Percentiles rank a stretch among this genome's conserved stretches.
Conservation (phyloP, 1,140 invertebrate species). For the Paramacrobiotus metropolitanus region DNA sequence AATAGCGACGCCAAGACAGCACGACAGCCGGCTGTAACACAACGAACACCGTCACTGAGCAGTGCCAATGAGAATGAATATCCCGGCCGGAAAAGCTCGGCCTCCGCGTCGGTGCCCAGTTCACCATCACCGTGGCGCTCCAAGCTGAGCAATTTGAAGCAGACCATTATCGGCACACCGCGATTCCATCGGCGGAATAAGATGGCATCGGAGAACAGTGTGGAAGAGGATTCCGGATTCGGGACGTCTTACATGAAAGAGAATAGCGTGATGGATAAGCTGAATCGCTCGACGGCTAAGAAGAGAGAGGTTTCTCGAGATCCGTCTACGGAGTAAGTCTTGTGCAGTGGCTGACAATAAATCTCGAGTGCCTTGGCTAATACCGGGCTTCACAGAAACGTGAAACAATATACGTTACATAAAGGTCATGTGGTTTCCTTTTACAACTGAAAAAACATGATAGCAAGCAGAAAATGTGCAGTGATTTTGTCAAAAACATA, state of each 20-base stretch:
- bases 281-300: not conserved
- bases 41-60: not conserved
- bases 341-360: too few relatives aligned
- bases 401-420: too few relatives aligned
- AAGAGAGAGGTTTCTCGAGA: not conserved
- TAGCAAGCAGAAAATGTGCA: too few relatives aligned
- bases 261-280: conserved; percentile 2
- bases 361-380: too few relatives aligned
- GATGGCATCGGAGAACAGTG: not conserved
- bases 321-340: not conserved
- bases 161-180: conserved; percentile 5
- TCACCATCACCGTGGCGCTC: not conserved
- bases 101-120: conserved; percentile 2
- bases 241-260: not conserved
- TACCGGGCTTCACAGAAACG: too few relatives aligned
- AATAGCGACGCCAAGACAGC: not conserved
- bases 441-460: too few relatives aligned
- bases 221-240: not conserved
- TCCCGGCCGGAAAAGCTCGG: not conserved
- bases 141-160: not conserved
- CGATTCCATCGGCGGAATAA: conserved; percentile 8
- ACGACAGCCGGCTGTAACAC: too few relatives aligned
- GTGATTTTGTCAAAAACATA: too few relatives aligned
- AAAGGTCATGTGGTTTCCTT: too few relatives aligned
- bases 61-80: not conserved